Evolutionary conservation across 2,797 vertebrate genomes (phyloP).

Genomic region (Bryconaethiops microstoma): DNA sequence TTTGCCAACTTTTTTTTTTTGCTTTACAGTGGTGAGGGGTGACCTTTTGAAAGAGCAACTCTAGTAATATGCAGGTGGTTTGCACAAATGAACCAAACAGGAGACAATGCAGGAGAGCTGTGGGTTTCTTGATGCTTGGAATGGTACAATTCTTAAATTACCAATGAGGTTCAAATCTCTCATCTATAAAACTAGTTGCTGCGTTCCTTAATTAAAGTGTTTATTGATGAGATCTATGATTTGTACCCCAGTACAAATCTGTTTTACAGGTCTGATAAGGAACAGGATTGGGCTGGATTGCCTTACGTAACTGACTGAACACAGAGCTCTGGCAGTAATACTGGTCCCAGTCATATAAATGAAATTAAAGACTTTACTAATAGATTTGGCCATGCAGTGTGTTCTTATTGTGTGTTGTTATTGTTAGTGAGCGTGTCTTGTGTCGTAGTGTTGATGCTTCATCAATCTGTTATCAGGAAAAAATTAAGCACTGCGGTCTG

Average conservation of each 20-base stretch:
- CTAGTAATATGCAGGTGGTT: constrained; percentile 52
- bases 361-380: background rate
- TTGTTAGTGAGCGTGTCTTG: no score
- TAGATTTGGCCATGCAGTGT: background rate
- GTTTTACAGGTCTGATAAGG: background rate
- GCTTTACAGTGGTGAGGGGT: constrained; percentile 82
- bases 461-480: no score
- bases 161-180: constrained; percentile 15
- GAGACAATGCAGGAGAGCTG: constrained; percentile 11
- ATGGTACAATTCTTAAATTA: constrained; percentile 26
- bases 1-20: constrained; percentile 73
- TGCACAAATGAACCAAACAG: constrained; percentile 38
- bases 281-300: background rate
- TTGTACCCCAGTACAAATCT: no score
- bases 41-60: constrained; percentile 87
- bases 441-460: no score
- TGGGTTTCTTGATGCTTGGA: constrained; percentile 25
- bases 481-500: no score
- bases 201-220: background rate
- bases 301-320: background rate
- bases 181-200: background rate
- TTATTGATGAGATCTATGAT: no score
- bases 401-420: no score
- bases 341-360: background rate
- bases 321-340: background rate